Percentiles rank a stretch among this genome's conserved stretches.
These are phyloP conservation scores for human DNA, from an alignment of 2,113 vertebrate species.

Conservation along the genomic window GRCh38 chr9:5193001-5193500, in stretches of 20 bases:
- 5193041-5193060: not conserved
- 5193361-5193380: not conserved
- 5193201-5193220: not conserved
- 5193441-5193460: not conserved
- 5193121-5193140: not conserved
- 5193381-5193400: not conserved
- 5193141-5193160: not conserved
- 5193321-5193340: not conserved
- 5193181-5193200: not conserved
- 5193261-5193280: not conserved
- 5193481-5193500: slow-evolving; percentile 62
- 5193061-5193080: not conserved
- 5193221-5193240: not conserved
- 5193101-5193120: not conserved
- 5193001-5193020: not conserved
- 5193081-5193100: not conserved
- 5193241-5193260: not conserved
- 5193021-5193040: not conserved
- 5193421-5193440: not conserved
- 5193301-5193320: not conserved
- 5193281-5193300: not conserved
- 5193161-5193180: not conserved
- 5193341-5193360: not conserved
- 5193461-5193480: not conserved
- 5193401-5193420: not conserved